These are phyloP conservation scores for Eidolon dupreanum DNA, from an alignment of 2,797 vertebrate genomes.

Conservation along the genomic window DNA sequence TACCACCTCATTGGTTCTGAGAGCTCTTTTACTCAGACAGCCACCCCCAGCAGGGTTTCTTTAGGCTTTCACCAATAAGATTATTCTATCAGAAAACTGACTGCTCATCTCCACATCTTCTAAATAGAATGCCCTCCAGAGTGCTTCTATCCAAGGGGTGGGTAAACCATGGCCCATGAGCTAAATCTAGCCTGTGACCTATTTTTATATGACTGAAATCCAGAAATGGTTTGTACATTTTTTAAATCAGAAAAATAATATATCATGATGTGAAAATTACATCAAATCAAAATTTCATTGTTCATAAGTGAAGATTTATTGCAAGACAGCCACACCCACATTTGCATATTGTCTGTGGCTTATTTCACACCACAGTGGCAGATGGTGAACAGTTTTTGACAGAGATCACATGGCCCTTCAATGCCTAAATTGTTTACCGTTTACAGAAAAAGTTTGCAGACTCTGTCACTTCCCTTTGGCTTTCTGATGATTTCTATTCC, in stretches of 20 bases:
- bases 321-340: rapidly evolving
- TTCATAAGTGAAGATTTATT: background rate
- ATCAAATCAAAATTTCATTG: background rate
- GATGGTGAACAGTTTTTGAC: background rate
- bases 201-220: background rate
- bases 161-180: background rate
- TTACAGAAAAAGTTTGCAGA: background rate
- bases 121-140: background rate
- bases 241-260: background rate
- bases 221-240: background rate
- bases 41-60: background rate
- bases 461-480: background rate
- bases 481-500: background rate
- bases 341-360: background rate
- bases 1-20: rapidly evolving
- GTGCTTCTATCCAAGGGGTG: rapidly evolving
- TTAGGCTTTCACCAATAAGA: background rate
- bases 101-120: background rate
- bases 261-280: background rate
- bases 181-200: background rate
- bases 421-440: background rate
- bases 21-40: background rate
- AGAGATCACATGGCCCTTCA: background rate
- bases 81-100: background rate
- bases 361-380: background rate